Base-by-base conservation (phyloP, 2,797 vertebrate genomes). In the Sciurus carolinensis region DNA sequence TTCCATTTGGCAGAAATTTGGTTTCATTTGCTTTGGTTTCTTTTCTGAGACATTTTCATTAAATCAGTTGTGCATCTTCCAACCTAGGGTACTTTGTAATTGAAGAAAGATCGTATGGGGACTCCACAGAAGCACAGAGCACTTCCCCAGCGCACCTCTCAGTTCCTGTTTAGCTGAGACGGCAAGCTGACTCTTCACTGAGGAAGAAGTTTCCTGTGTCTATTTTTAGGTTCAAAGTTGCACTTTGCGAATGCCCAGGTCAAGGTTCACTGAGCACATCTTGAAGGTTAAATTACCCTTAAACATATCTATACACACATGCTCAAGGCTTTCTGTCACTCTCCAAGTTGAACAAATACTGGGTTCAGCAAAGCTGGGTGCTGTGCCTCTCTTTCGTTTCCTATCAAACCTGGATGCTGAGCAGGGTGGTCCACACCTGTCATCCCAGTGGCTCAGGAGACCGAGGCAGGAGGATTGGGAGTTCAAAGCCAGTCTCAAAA, bases 211-310 rank as follows among this genome's bases (percentile, higher is more conserved):
- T 81, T 39, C 30, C 30, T n/a, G 39, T 75, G 59, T 77, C 94
- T 96, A 54, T 88, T 94, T 97, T 91, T 62, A 52, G 67, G 36
- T 44, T 83, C 28, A 24, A 39, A 83, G n/a, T 76, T 89, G 30
- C 18, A 17, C 44, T 90, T 84, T 36, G 24, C 73, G n/a, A 86
- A 71, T 54, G 28, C 14, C 44, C 26, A 42, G 42, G 64, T 90
- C 87, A 89, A 86, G 83, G 87, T 54, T 94, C 72, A n/a, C 87
- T 84, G 84, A 96, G 50, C 73, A 82, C 20, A 44, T 15, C 95
- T 76, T 75, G 80, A 50, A 67, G 17, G 47, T 47, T 52, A 52
- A 20, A 54, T 47, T 52, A 52, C 24, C 28, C 92, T 91, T 87
- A 89, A 66, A 83, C 76, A 47, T 4, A 17, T 77, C 94, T 88